phyloP scores from a whole-genome alignment of 2,113 vertebrate species.

The Phocoena sinus region DNA sequence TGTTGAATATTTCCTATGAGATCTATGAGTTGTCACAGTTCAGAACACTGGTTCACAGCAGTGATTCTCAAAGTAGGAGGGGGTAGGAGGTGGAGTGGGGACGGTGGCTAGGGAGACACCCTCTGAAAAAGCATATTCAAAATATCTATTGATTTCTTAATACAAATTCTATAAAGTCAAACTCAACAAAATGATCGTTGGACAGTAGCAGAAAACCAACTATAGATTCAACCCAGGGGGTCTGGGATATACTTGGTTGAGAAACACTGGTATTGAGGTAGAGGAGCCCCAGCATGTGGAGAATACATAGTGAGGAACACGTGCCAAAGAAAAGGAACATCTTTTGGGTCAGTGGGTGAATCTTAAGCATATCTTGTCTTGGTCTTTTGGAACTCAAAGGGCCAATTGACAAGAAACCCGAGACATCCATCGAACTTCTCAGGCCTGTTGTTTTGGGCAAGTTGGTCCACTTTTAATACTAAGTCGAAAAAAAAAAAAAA shows the following conservation, averaged over 20 bases:
- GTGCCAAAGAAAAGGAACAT: not conserved
- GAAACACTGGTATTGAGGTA: not conserved
- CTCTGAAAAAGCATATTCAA: not conserved
- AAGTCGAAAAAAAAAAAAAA: conserved; percentile 18
- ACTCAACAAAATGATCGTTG: not conserved
- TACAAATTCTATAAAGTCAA: not conserved
- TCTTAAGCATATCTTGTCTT: not conserved
- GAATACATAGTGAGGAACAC: not conserved
- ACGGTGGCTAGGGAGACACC: not conserved
- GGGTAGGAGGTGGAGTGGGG: rapidly evolving
- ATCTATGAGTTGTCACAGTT: not conserved
- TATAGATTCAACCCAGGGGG: not conserved
- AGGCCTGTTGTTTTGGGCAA: not conserved
- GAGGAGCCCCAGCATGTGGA: not conserved
- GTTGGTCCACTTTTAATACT: not conserved
- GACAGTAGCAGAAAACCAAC: not conserved
- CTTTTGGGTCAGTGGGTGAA: not conserved
- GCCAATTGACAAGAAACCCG: not conserved
- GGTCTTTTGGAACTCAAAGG: not conserved
- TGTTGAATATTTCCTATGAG: not conserved
- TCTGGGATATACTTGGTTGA: not conserved
- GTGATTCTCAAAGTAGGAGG: not conserved
- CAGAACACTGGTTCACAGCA: not conserved
- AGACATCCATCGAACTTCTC: not conserved
- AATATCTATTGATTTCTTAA: not conserved